Conservation (phyloP, 2,113 vertebrate genomes). For the Indri indri region DNA sequence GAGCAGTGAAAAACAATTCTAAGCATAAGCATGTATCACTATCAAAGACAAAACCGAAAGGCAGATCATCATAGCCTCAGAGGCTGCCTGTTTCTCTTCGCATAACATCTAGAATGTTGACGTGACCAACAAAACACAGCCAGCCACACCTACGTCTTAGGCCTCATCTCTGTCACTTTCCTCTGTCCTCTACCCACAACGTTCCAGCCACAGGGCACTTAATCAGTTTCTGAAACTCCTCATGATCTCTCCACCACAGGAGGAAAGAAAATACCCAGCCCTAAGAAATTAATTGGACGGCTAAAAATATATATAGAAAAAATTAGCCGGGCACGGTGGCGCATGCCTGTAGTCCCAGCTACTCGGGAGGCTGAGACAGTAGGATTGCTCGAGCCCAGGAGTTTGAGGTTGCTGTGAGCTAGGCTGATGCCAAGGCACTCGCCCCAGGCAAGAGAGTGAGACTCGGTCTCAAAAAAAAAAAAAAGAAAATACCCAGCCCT, state of each 20-base stretch:
- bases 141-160: background rate
- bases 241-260: background rate
- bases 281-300: too few relatives aligned
- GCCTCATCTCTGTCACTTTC: background rate
- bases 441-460: too few relatives aligned
- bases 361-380: too few relatives aligned
- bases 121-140: background rate
- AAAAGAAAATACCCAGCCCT: background rate
- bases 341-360: too few relatives aligned
- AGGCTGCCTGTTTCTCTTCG: background rate
- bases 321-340: too few relatives aligned
- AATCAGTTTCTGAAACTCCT: background rate
- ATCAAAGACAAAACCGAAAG: background rate
- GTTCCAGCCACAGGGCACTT: background rate
- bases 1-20: background rate
- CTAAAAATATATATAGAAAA: too few relatives aligned
- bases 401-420: too few relatives aligned
- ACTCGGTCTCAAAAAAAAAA: too few relatives aligned
- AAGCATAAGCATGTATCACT: background rate
- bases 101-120: background rate
- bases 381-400: too few relatives aligned
- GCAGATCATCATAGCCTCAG: background rate
- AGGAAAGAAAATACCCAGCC: background rate
- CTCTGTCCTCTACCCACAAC: background rate
- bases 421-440: too few relatives aligned